phyloP scores from a whole-genome alignment of 2,888 invertebrate genomes.

The Drosophila parthenogenetica region DNA sequence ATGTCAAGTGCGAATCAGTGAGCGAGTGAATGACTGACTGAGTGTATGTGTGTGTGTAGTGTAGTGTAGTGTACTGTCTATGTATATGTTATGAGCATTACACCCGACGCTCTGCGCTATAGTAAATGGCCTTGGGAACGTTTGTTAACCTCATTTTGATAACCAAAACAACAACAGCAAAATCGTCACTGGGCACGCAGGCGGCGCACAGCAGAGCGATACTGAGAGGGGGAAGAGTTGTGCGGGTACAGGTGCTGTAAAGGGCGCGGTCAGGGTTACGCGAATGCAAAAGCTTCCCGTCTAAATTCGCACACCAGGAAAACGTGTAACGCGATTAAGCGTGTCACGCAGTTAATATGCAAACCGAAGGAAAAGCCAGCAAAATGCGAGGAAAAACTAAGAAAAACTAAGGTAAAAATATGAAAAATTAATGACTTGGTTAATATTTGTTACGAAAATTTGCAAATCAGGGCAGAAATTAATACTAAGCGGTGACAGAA shows the following conservation, averaged over 20 bases:
- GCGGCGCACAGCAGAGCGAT: conserved; percentile 34
- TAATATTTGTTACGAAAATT: conserved; percentile 3
- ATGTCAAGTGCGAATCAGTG: conserved; percentile 77
- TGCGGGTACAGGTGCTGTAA: conserved; percentile 27
- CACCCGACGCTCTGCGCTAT: conserved; percentile 39
- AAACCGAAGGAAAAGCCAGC: background rate
- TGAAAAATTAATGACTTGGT: conserved; percentile 23
- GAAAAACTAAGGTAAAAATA: conserved; percentile 23
- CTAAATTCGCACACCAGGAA: conserved; percentile 24
- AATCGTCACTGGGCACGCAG: conserved; percentile 69
- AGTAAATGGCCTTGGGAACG: conserved; percentile 78
- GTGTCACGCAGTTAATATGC: conserved; percentile 44
- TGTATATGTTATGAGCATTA: conserved; percentile 44
- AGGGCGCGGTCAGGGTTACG: conserved; percentile 62
- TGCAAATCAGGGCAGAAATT: no score
- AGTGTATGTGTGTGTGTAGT: conserved; percentile 17
- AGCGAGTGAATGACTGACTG: conserved; percentile 50
- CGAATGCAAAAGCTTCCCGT: conserved; percentile 33
- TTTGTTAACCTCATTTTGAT: conserved; percentile 79
- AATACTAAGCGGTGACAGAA: no score
- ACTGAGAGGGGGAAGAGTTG: background rate
- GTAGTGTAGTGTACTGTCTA: conserved; percentile 7
- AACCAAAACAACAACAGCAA: conserved; percentile 63
- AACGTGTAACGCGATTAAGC: conserved; percentile 41
- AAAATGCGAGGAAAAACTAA: background rate